Base-by-base conservation (phyloP, 2,888 invertebrate species). In the Cheilosia pagana region DNA sequence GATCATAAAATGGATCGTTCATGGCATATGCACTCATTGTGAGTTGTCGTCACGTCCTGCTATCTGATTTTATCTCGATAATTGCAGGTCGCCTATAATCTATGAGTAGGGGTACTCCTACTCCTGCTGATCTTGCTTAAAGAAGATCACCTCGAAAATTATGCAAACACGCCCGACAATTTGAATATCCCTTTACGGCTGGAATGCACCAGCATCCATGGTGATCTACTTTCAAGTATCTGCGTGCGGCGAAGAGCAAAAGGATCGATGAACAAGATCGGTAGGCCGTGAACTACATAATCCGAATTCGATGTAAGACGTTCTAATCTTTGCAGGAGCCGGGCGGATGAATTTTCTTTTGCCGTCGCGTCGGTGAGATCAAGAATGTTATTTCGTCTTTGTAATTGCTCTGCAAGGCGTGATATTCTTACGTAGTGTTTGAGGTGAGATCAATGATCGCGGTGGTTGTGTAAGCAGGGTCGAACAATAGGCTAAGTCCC, bases 351-450 rank as follows among this genome's bases (percentile, higher is more conserved):
- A 8, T 48, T 71, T 45, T 25, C 28, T 21, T 31, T 23, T 50
- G 21, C 31, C 16, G 60, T 41, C 82, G 82, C 16, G 60, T 41
- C 82, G 82, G 82, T 62, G 57, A 35, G 78, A 83, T 83, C 82
- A 83, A 72, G 50, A 50, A 52, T 23, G 10, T 21, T 10, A 25
- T 41, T 41, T 60, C 53, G 23, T 8, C 28, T 60, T 63, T 79
- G 52, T 70, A 43, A 55, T 65, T 79, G 70, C 48, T 60, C 41
- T 53, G 57, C 75, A 55, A 79, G 83, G 83, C 83, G 83, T 85
- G 79, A 85, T 43, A 25, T 39, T 50, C 62, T 62, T 21, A 39
- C 28, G 19, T 77, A 16, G 25, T 48, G 25, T 55, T 41, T 48
- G 31, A 59, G 68, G 68, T 74, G 59, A 63, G 63, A 85, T 85